Conservation (phyloP, 2,797 vertebrate species). For the Peromyscus aztecus region DNA sequence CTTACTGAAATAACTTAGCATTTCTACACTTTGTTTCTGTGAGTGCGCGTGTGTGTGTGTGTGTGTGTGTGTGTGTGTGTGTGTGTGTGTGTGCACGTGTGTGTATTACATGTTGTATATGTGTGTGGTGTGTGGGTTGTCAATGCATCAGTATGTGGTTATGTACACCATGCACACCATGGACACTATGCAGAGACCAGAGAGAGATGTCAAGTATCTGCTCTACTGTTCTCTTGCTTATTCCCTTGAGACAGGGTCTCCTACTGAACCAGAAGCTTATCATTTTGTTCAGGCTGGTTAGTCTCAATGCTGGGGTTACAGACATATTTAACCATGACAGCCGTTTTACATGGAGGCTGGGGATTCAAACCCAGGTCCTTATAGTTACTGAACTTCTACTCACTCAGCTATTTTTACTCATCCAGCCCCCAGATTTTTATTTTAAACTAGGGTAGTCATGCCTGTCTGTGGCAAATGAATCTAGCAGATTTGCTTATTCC, state of each 20-base stretch:
- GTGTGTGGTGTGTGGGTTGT: not conserved
- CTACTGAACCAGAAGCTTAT: not conserved
- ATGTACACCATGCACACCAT: not conserved
- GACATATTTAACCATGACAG: not conserved
- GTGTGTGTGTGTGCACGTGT: not conserved
- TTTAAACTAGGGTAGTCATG: conserved; percentile 17
- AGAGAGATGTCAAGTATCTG: not conserved
- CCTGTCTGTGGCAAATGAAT: not conserved
- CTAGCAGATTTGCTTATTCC: not conserved
- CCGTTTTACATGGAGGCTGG: not conserved
- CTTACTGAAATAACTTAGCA: not conserved
- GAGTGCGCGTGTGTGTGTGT: not conserved
- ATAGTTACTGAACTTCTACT: not conserved
- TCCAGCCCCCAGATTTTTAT: not conserved
- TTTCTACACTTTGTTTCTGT: not conserved
- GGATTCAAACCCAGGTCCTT: not conserved
- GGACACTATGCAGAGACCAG: not conserved
- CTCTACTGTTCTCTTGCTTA: not conserved
- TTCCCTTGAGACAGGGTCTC: not conserved
- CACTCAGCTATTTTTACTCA: not conserved
- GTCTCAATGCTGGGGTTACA: not conserved
- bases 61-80: no score
- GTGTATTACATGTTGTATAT: not conserved
- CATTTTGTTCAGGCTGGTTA: not conserved
- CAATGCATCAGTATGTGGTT: not conserved